These are phyloP conservation scores for Bubo scandiacus DNA, from an alignment of 2,113 vertebrate genomes.

Conservation along the genomic window DNA sequence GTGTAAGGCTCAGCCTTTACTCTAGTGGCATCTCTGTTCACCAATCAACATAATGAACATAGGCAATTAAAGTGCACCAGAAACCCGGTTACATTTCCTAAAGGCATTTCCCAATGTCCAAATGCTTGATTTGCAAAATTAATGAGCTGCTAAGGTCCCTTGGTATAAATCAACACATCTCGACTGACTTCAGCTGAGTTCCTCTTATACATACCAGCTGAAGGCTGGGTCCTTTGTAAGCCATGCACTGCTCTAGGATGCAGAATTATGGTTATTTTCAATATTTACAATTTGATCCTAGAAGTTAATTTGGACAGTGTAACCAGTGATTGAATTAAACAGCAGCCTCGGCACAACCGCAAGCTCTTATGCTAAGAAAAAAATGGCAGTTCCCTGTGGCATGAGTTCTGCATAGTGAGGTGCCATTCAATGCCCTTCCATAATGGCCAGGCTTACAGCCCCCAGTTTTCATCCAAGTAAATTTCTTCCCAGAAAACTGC, in stretches of 20 bases:
- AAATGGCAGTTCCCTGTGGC: background rate
- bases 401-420: background rate
- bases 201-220: background rate
- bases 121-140: constrained; percentile 62
- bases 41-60: constrained; percentile 57
- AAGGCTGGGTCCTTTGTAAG: background rate
- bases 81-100: constrained; percentile 63
- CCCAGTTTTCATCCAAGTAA: background rate
- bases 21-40: constrained; percentile 36
- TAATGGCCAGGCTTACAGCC: background rate
- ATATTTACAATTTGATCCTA: constrained; percentile 24
- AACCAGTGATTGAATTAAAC: background rate
- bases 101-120: constrained; percentile 62
- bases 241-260: background rate
- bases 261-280: constrained; percentile 27
- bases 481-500: background rate
- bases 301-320: constrained; percentile 15
- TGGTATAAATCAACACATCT: constrained; percentile 40
- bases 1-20: constrained; percentile 32
- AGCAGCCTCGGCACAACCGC: background rate
- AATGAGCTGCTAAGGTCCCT: constrained; percentile 53
- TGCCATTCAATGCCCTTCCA: background rate
- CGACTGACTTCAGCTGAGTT: background rate
- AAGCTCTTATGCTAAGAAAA: background rate
- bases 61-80: constrained; percentile 64